Conservation (phyloP, 1,140 invertebrate species). For the Zaprionus camerounensis region DNA sequence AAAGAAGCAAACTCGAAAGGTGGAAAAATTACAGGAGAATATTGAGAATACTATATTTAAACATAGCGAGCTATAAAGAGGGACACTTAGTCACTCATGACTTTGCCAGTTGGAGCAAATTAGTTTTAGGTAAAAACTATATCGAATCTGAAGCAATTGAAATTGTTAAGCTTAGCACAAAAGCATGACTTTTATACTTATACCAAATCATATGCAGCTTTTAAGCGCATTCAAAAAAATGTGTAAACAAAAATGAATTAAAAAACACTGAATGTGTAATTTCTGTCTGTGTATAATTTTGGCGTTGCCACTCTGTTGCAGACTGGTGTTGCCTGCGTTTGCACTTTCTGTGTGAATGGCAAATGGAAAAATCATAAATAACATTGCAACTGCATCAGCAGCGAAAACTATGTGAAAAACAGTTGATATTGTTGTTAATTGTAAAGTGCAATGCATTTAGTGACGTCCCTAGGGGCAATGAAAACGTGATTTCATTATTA, state of each 20-base stretch:
- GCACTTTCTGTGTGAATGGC: slow-evolving; percentile 37
- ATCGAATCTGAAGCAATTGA: slow-evolving; percentile 16
- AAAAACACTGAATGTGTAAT: slow-evolving; percentile 48
- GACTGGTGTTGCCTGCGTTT: slow-evolving; percentile 35
- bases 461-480: slow-evolving; percentile 14
- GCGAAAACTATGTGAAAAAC: slow-evolving; percentile 44
- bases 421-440: slow-evolving; percentile 38
- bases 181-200: slow-evolving; percentile 65
- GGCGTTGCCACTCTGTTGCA: slow-evolving; percentile 29
- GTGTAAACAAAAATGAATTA: slow-evolving; percentile 44
- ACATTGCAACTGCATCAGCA: slow-evolving; percentile 49
- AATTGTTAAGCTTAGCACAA: slow-evolving; percentile 33
- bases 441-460: slow-evolving; percentile 46
- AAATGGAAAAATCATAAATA: slow-evolving; percentile 55
- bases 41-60: slow-evolving; percentile 91
- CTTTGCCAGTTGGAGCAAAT: slow-evolving; percentile 68
- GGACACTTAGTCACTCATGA: not conserved
- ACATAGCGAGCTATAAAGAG: slow-evolving; percentile 89
- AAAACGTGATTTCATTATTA: slow-evolving; percentile 23
- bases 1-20: slow-evolving; percentile 92
- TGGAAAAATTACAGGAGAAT: slow-evolving; percentile 94
- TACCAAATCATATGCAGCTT: slow-evolving; percentile 59
- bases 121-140: slow-evolving; percentile 42
- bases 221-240: slow-evolving; percentile 17
- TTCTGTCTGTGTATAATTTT: slow-evolving; percentile 25